Evolutionary conservation across 2,113 vertebrate species (phyloP), one percentile per base, ranked within the genome.

Genomic region (Ibidorhyncha struthersii): DNA sequence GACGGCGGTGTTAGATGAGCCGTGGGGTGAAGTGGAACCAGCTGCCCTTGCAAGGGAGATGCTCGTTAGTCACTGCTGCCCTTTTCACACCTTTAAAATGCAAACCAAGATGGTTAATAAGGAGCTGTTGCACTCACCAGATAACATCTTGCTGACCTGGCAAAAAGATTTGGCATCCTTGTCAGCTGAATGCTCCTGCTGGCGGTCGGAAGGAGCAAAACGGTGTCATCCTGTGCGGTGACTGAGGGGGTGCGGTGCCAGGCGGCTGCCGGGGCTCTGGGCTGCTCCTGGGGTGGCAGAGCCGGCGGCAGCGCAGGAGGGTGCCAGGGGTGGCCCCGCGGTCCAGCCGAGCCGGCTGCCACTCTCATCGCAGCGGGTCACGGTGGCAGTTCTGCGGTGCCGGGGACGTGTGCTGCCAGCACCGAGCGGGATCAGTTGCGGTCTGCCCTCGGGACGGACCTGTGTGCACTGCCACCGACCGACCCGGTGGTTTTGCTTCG

Each of bases 351-450:
- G 34, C 38, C 32, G 19, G 38, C 59, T 47, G 47, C 70, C 8
- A 1, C 58, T 20, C 58, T 15, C n/a, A 1, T 41, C 3, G 15
- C 63, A 32, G 55, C 4, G 10, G 43, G 55, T n/a, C 26, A 5
- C 1, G 3, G 43, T 6, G 66, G 5, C 53, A 32, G 17, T 27
- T 29, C 80, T 32, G 0, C 3, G 14, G 80, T 10, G 1, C 2
- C 26, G 82, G 38, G 69, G 47, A 43, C 23, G 29, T 18, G 29
- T 14, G 45, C 55, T 41, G 67, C 30, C 67, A 52, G 82, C 47
- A 14, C 47, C 3, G 12, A 36, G 55, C 18, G 4, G 45, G 29
- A 22, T 8, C 53, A 34, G 53, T 65, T 34, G 27, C 17, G 29
- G n/a, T 12, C 53, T 22, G 65, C 43, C 65, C 43, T 22, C 3